These are phyloP conservation scores for Morelia viridis DNA, from an alignment of 2,797 vertebrate genomes.

Conservation along the genomic window DNA sequence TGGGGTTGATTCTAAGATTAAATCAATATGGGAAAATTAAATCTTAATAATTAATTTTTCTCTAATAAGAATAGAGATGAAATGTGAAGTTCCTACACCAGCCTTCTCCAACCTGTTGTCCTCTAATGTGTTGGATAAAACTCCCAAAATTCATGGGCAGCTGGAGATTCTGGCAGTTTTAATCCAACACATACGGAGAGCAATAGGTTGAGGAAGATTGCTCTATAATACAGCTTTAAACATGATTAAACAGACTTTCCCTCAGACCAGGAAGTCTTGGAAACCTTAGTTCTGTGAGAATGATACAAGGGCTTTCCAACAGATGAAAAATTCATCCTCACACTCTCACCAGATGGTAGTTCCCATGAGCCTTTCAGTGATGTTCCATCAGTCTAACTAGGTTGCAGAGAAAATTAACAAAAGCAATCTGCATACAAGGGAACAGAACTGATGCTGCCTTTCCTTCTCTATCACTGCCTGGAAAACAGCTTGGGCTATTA, in stretches of 20 bases:
- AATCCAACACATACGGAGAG: background rate
- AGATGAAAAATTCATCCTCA: background rate
- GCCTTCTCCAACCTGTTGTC: background rate
- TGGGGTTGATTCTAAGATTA: background rate
- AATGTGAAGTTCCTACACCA: background rate
- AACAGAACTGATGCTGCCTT: background rate
- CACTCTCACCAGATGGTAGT: background rate
- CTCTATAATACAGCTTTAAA: background rate
- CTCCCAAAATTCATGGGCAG: background rate
- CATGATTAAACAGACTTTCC: background rate
- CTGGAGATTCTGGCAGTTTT: background rate
- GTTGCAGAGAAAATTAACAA: background rate
- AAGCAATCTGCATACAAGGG: background rate
- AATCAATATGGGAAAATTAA: background rate
- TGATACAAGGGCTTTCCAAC: background rate
- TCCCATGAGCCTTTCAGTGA: background rate
- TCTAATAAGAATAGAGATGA: background rate
- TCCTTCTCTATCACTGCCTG: background rate
- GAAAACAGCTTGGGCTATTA: background rate
- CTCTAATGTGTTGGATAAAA: background rate
- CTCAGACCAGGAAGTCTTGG: background rate
- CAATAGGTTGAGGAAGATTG: background rate
- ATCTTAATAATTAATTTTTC: background rate
- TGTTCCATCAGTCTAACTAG: background rate
- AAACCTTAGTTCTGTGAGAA: background rate